Evolutionary conservation across 2,888 invertebrate genomes (phyloP), one percentile per base, ranked within the genome.

Genomic region (Melanostoma mellinum): DNA sequence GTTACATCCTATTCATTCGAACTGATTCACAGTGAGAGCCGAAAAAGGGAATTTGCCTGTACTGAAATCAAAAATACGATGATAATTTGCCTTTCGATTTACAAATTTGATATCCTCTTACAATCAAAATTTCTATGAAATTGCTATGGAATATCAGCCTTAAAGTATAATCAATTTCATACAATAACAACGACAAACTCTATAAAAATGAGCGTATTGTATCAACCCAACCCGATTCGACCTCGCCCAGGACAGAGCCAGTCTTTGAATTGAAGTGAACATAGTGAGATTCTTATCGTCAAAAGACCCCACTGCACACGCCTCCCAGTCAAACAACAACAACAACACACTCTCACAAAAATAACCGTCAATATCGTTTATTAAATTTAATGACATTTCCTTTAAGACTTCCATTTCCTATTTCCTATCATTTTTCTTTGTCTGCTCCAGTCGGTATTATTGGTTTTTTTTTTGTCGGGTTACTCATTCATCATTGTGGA

Each of bases 391-490:
- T 69, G 76, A 71, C 63, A 71, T 77, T 71, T 77, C 69, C 76
- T 77, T 77, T 71, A 77, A 77, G 76, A 77, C 63, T 71, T 77
- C 63, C 63, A 77, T 77, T 77, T 77, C 69, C 76, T 63, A 67
- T 46, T 35, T 56, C 10, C 35, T 46, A 10, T 55, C n/a, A 36
- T 46, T 53, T 42, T n/a, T 38, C 8, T 65, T 4, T 6, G 2
- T 40, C 33, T 48, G 0, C 40, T 44, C 8, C 48, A 8, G 36
- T 38, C 38, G 6, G 20, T 20, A 20, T 20, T 20, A 20, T 20
- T 20, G 20, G 20, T 20, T 38, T 36, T 38, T 56, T 42, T 8
- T 32, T 36, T 2, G 36, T 55, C n/a, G 38, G 36, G 20, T 20
- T 20, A 20, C 20, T 20, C 20, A 20, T 20, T 20, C 35, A 36